phyloP scores from a whole-genome alignment of 2,113 vertebrate genomes.

The Scomber colias region DNA sequence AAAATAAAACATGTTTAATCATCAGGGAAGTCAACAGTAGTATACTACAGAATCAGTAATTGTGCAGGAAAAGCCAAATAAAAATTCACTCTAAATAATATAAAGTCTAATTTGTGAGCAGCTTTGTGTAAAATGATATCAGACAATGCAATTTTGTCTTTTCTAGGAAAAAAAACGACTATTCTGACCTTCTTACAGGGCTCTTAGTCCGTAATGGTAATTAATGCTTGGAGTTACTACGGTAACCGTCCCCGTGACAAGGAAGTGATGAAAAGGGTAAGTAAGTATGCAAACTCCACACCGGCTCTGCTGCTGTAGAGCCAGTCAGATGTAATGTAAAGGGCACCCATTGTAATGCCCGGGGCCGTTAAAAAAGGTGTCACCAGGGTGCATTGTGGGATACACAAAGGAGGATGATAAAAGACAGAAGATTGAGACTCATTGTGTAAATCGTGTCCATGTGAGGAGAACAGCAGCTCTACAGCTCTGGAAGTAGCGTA shows the following conservation, averaged over 20 bases:
- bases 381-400: constrained; percentile 63
- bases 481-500: neutral
- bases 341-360: constrained; percentile 62
- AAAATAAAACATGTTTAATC: constrained; percentile 4
- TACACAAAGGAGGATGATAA: constrained; percentile 38
- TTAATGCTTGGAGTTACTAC: constrained; percentile 51
- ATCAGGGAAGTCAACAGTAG: neutral
- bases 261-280: constrained; percentile 42
- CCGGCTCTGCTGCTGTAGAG: constrained; percentile 35
- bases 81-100: constrained; percentile 2
- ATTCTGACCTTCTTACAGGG: constrained; percentile 30
- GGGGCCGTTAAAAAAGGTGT: constrained; percentile 21
- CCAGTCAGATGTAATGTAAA: constrained; percentile 52
- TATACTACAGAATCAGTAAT: neutral
- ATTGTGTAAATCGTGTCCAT: neutral
- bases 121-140: neutral
- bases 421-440: neutral
- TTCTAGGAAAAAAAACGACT: neutral
- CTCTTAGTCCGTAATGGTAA: constrained; percentile 34
- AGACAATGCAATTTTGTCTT: constrained; percentile 19
- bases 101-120: neutral
- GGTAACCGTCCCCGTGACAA: constrained; percentile 46
- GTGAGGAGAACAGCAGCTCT: neutral
- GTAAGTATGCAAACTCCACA: constrained; percentile 59
- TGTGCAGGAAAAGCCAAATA: neutral